Evolutionary conservation across 2,888 invertebrate genomes (phyloP).

Genomic region (Augiades crinisus): DNA sequence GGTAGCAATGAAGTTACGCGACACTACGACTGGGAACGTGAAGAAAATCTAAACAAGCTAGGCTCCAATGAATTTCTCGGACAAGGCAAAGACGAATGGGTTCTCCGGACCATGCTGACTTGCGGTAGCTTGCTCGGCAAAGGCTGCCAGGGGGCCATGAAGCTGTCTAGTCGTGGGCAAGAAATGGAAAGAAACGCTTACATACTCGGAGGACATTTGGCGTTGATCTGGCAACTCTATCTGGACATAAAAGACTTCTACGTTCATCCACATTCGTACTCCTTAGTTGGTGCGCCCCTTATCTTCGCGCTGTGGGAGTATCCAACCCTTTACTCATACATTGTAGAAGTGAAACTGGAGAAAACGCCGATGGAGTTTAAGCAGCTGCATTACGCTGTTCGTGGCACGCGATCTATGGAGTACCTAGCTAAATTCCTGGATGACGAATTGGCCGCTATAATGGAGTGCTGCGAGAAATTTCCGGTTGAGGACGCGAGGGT

Average conservation of each 20-base stretch:
- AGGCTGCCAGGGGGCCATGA: constrained; percentile 72
- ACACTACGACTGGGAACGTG: constrained; percentile 64
- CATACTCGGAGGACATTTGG: constrained; percentile 64
- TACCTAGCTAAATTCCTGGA: constrained; percentile 58
- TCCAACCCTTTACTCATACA: constrained; percentile 60
- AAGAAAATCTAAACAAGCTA: constrained; percentile 58
- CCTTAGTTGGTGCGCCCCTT: constrained; percentile 64
- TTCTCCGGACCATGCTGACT: constrained; percentile 60
- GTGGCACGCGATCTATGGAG: constrained; percentile 61
- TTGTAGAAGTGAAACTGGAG: constrained; percentile 55
- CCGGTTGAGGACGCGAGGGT: constrained; percentile 60
- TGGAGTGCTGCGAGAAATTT: constrained; percentile 55
- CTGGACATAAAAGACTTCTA: constrained; percentile 71
- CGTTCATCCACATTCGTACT: constrained; percentile 64
- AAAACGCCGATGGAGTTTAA: constrained; percentile 55
- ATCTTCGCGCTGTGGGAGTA: constrained; percentile 68
- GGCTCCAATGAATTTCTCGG: constrained; percentile 67
- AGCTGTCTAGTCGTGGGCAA: constrained; percentile 48
- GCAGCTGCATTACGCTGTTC: constrained; percentile 63
- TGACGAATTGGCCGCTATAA: constrained; percentile 57
- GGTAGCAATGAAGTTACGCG: constrained; percentile 42
- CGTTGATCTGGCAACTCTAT: constrained; percentile 69
- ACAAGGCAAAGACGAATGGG: constrained; percentile 67
- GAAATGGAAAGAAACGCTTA: constrained; percentile 61
- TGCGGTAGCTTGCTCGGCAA: constrained; percentile 70